phyloP scores from a whole-genome alignment of 2,797 vertebrate species.

The Choloepus didactylus region DNA sequence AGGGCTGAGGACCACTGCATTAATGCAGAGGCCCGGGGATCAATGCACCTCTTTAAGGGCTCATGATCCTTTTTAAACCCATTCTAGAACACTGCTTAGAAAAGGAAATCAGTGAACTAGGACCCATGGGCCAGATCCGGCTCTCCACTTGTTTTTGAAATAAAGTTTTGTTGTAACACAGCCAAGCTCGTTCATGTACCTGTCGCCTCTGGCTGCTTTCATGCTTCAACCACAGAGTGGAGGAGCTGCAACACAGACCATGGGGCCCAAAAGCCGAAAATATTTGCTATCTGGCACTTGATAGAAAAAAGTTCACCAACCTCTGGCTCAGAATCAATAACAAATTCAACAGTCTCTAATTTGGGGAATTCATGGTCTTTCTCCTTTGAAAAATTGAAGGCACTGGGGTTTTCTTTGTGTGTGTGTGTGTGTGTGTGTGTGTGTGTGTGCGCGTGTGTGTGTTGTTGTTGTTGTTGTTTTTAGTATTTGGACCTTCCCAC shows the following conservation, averaged over 20 bases:
- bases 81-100: not conserved
- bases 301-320: not conserved
- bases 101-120: too few species aligned
- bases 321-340: conserved; percentile 32
- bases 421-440: not conserved
- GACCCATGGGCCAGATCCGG: too few species aligned
- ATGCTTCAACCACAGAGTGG: not conserved
- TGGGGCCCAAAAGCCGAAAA: not conserved
- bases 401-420: not conserved
- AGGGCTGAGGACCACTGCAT: not conserved
- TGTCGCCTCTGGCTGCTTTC: not conserved
- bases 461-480: not conserved
- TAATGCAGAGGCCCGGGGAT: not conserved
- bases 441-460: too few species aligned
- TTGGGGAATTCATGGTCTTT: conserved; percentile 8
- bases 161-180: not conserved
- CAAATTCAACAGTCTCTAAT: conserved; percentile 10
- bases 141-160: not conserved
- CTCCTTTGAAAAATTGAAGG: conserved; percentile 11
- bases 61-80: not conserved
- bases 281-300: not conserved
- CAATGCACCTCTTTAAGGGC: not conserved
- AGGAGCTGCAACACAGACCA: not conserved
- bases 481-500: not conserved
- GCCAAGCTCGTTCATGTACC: not conserved